Conservation (phyloP, 1,140 invertebrate species). For the Drosophila yakuba region DNA sequence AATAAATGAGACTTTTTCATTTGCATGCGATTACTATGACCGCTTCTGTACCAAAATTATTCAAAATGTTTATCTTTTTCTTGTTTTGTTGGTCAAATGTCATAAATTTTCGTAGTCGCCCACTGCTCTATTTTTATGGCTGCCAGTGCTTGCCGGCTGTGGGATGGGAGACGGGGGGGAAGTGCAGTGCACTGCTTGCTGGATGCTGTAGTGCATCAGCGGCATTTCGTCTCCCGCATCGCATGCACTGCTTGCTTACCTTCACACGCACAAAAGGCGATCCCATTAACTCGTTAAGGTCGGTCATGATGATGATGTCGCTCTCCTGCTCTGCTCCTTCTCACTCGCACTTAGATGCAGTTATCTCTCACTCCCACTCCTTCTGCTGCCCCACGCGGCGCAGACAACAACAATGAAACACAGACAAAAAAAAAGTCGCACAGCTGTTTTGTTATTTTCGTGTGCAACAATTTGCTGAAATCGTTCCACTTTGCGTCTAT, state of each 20-base stretch:
- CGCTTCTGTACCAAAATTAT: too few relatives aligned
- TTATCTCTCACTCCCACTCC: neutral
- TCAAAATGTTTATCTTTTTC: neutral
- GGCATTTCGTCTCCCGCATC: constrained; percentile 9
- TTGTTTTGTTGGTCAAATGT: neutral
- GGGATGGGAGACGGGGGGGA: neutral
- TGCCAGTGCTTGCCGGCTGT: neutral
- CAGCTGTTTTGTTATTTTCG: constrained; percentile 71
- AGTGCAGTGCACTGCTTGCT: neutral
- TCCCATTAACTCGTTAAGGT: constrained; percentile 79
- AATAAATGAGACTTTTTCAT: too few relatives aligned
- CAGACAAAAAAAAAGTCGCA: constrained; percentile 1
- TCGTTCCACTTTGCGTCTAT: constrained; percentile 71
- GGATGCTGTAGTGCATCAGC: constrained; percentile 4
- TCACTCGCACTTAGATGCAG: neutral
- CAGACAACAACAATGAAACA: constrained; percentile 9
- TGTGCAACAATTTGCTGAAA: constrained; percentile 57
- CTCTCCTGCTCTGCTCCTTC: constrained; percentile 1
- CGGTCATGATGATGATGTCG: constrained; percentile 63
- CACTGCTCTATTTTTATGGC: neutral
- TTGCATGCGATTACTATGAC: too few relatives aligned
- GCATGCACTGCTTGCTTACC: constrained; percentile 58
- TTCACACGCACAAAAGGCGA: constrained; percentile 83
- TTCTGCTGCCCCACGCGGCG: constrained; percentile 25
- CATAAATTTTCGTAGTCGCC: neutral